Evolutionary conservation across 2,888 invertebrate genomes (phyloP).

Genomic region (Tribolium freemani): DNA sequence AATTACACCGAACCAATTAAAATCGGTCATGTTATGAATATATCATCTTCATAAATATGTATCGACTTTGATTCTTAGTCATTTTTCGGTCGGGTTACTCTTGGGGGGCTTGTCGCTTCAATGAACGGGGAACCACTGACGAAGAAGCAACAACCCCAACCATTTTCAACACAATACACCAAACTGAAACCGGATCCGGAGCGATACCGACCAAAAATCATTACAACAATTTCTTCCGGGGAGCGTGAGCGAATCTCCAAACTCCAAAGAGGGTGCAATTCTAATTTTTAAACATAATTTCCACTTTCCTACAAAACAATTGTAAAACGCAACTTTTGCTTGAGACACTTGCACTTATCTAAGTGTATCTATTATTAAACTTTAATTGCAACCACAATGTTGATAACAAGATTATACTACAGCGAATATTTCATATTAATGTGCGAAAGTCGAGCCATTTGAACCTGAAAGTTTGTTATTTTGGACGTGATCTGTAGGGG

Average conservation of each 20-base stretch:
- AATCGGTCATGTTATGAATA: conserved; percentile 62
- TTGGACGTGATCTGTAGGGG: not conserved
- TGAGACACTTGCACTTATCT: not conserved
- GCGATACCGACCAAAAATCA: conserved; percentile 15
- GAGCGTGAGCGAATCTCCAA: not conserved
- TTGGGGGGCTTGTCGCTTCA: conserved; percentile 57
- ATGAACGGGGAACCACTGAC: conserved; percentile 43
- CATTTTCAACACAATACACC: conserved; percentile 4
- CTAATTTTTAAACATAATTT: too few species aligned
- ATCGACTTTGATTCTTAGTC: conserved; percentile 59
- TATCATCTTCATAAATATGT: conserved; percentile 61
- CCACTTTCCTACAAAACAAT: too few species aligned
- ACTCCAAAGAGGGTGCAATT: too few species aligned
- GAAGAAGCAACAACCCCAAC: conserved; percentile 14
- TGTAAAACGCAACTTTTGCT: too few species aligned
- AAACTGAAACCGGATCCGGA: conserved; percentile 17
- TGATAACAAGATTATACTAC: not conserved
- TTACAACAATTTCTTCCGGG: conserved; percentile 16
- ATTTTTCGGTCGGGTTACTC: conserved; percentile 60
- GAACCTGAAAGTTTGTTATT: not conserved
- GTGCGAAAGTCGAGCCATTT: not conserved
- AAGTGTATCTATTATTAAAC: not conserved
- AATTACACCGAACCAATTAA: conserved; percentile 62
- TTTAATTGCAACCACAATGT: not conserved
- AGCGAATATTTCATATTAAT: not conserved